Base-by-base conservation (phyloP, 1,140 invertebrate species). In the Diorhabda elongata region DNA sequence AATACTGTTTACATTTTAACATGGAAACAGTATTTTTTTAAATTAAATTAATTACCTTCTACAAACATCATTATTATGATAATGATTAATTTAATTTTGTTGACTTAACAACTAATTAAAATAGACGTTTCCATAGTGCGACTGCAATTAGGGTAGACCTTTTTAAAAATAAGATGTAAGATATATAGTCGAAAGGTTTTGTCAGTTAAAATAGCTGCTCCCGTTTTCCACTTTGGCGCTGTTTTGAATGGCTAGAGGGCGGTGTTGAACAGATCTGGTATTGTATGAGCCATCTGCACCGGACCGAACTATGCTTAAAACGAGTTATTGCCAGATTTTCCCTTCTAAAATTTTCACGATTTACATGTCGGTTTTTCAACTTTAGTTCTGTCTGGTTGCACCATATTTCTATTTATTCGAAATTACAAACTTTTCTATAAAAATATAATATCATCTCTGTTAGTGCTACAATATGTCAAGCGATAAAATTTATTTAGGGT, bases 131-230 rank as follows among this genome's bases (percentile, higher is more conserved):
- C 26, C 26, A 26, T 26, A 26, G 26, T 26, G 26, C 26, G 47
- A 52, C n/a, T 52, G 47, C 47, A 52, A n/a, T n/a, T 52, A 52
- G 65, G 71, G 67, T 63, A 75, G 72, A 70, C 69, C 67, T 70
- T 73, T 76, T 72, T 75, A 75, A 73, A 76, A 76, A 73, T 75
- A 76, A 76, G 75, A 76, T 72, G 70, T 68, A 64, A 64, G 75
- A 76, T 76, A 75, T 76, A 76, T 76, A 64, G 73, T 66, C 66
- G 69, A 58, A 72, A 76, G 75, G 75, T 76, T 76, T 76, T 76
- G 75, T 76, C 75, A 76, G 75, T 70, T 76, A 74, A 73, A 76
- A 76, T 76, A 76, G 74, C 73, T 64, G 70, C 67, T 64, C 73
- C 42, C 75, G 71, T 73, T 75, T 75, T 70, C 68, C 73, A 75